Base-by-base conservation (phyloP, 2,113 vertebrate genomes). In the Antigone vipio region DNA sequence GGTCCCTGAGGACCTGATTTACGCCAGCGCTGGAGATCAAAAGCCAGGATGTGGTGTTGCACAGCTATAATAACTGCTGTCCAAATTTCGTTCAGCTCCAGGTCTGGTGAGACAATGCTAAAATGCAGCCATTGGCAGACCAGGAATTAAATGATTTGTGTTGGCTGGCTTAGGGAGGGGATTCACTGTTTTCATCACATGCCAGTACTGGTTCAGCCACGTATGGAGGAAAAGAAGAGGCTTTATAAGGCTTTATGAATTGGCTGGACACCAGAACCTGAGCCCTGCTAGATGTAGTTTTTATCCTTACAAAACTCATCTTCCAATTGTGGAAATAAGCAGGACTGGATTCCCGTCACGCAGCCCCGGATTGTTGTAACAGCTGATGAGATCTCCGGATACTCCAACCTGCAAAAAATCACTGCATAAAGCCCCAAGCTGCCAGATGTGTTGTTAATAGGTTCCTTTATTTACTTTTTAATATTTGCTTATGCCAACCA, bases 41-140 rank as follows among this genome's bases (percentile, higher is more conserved):
- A 96, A 89, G 91, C 95, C 96, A 91, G 95, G 95, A 96, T 91
- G 93, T 92, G 95, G 94, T 86, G 88, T 79, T 87, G 77, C 83
- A 81, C 69, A 85, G 88, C 68, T 38, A 58, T 79, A 91, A 91
- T 76, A 68, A 87, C 2, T 12, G 86, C 83, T 85, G 35, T 49
- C 83, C 86, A 95, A 32, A 85, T 72, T 78, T 89, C 3, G 1
- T 67, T 78, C 92, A 87, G 93, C 92, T 95, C 62, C 74, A 93
- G 94, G 81, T 93, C 91, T 84, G 71, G 38, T 84, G 92, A 95
- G 94, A 96, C 76, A 94, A 67, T 68, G 76, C 76, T 93, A 68
- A 91, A 96, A 89, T 32, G 6, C 66, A 96, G 77, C 66, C 58
- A 63, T 7, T 67, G 93, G 93, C 90, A 93, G 91, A 35, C 3